phyloP scores from a whole-genome alignment of 2,888 invertebrate species.

The Conchocele bisecta region DNA sequence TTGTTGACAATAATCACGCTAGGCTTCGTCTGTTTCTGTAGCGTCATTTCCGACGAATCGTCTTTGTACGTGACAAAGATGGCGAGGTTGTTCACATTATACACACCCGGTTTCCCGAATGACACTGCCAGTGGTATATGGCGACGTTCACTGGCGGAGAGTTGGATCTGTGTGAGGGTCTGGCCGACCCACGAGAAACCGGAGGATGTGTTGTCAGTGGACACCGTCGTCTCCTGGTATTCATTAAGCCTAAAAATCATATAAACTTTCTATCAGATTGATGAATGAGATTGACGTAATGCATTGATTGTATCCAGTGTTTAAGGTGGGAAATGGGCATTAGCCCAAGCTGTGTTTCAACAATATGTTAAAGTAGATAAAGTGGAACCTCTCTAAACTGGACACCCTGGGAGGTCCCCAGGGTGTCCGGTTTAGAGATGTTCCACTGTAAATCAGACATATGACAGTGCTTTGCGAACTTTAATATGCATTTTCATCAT shows the following conservation, averaged over 20 bases:
- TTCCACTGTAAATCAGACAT: too few species aligned
- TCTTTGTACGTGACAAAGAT: constrained; percentile 75
- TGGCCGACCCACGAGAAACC: constrained; percentile 80
- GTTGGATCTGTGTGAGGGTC: constrained; percentile 71
- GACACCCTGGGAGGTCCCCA: too few species aligned
- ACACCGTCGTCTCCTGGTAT: constrained; percentile 37
- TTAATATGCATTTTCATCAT: too few species aligned
- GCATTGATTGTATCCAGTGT: too few species aligned
- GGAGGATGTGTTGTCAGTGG: constrained; percentile 28
- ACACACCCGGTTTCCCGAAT: constrained; percentile 79
- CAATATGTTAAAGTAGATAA: too few species aligned
- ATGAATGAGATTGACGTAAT: too few species aligned
- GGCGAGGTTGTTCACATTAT: constrained; percentile 77
- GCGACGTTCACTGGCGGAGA: constrained; percentile 68
- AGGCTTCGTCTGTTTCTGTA: constrained; percentile 75
- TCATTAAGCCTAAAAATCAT: constrained; percentile 59
- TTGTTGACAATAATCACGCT: constrained; percentile 66
- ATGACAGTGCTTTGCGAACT: too few species aligned
- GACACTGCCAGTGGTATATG: constrained; percentile 74
- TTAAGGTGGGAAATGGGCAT: too few species aligned
- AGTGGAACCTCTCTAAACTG: too few species aligned
- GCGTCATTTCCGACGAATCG: constrained; percentile 74
- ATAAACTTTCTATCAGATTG: too few species aligned
- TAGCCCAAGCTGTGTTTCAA: too few species aligned
- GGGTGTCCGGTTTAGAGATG: too few species aligned